Percentiles rank a stretch among this genome's conserved stretches.
These are phyloP conservation scores for Chouioia cunea DNA, from an alignment of 2,888 invertebrate genomes.

Conservation along the genomic window DNA sequence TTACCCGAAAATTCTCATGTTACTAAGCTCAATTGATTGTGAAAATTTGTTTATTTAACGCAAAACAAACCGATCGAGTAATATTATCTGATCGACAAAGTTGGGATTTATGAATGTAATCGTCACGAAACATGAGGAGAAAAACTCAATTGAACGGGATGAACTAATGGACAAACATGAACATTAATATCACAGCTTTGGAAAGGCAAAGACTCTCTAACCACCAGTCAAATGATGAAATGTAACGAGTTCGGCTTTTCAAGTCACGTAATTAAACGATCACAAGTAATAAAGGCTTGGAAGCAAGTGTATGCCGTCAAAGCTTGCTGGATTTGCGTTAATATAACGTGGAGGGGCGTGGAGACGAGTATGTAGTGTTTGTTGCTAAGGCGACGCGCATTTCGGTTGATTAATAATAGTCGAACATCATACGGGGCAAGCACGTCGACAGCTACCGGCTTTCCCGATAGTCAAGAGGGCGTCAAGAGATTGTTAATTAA, in stretches of 20 bases:
- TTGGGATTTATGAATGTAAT: no score
- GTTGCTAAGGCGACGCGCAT: slow-evolving; percentile 37
- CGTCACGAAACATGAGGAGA: no score
- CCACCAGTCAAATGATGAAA: slow-evolving; percentile 18
- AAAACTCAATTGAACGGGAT: no score
- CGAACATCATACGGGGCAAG: not conserved
- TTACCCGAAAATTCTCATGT: no score
- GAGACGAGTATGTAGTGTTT: no score
- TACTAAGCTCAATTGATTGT: no score
- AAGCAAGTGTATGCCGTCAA: not conserved
- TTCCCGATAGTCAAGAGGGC: slow-evolving; percentile 3
- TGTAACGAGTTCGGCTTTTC: slow-evolving; percentile 6
- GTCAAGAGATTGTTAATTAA: slow-evolving; percentile 34
- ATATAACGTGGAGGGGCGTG: not conserved
- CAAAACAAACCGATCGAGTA: not conserved
- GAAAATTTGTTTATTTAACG: not conserved
- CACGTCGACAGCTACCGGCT: slow-evolving; percentile 13
- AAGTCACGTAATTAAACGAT: slow-evolving; percentile 18
- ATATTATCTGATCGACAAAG: no score
- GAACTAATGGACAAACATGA: no score
- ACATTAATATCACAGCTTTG: no score
- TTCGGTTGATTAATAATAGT: slow-evolving; percentile 37
- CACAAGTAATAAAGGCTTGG: not conserved
- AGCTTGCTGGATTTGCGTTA: slow-evolving; percentile 4
- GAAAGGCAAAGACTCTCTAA: not conserved